Evolutionary conservation across 1,140 invertebrate species (phyloP), one percentile per base, ranked within the genome.

Genomic region (Helicorthomorpha holstii): DNA sequence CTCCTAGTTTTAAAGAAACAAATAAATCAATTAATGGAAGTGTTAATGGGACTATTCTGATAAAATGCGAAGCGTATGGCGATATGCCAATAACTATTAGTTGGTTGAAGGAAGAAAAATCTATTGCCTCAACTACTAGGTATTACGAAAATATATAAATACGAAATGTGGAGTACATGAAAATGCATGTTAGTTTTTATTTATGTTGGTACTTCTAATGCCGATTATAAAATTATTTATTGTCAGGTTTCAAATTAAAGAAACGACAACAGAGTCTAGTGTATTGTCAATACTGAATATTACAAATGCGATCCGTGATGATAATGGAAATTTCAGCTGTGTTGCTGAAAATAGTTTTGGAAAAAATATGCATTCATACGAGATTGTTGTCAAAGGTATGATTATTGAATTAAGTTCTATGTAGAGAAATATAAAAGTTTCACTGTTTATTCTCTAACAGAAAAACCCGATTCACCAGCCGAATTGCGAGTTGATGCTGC

Each of bases 311-410:
- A 86, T 89, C 70, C 72, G 88, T 63, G 79, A 78, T 45, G 91
- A 96, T 65, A 91, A 90, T 1, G 90, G 88, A 14, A 70, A 93
- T 2, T 96, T 94, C 64, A 92, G 88, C 25, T 97, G 92, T 62
- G 82, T 88, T 3, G 91, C 90, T 1, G 89, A 85, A 2, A 97
- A 97, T 69, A 82, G 85, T 22, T 92, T 94, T 66, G 92, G 91
- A 21, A 89, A 83, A 57, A 91, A 94, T 65, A 87, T 93, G 60
- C 91, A 90, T 16, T 91, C 84, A 63, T 92, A 93, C 62, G 90
- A 92, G 64, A 81, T 96, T 72, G 91, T 93, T 61, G 83, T 95
- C 54, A 89, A 94, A 81, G 84, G 84, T 46, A 25, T 46, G 21
- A 10, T 10, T 21, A 7, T 46, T 46, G 25, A 22, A 46, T 7